A percentile compares a stretch with the other conserved stretches of the same genome.
phyloP scores from a whole-genome alignment of 1,140 invertebrate genomes.

The Leptinotarsa lineolata region DNA sequence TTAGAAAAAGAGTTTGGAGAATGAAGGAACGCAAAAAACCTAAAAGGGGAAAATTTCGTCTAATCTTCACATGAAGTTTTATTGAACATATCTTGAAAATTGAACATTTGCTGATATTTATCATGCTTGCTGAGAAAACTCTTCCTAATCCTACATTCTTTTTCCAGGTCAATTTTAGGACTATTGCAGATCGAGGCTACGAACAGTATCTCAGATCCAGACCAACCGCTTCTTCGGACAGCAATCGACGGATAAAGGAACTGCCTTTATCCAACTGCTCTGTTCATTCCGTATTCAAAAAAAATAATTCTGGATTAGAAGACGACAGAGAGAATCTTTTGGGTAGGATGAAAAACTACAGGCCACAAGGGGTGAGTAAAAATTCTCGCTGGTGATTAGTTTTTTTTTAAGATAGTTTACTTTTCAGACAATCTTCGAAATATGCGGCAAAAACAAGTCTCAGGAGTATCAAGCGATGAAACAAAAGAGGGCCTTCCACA shows the following conservation, averaged over 20 bases:
- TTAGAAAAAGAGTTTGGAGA: too few relatives aligned
- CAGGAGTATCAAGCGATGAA: constrained; percentile 74
- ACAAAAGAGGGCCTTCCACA: constrained; percentile 68
- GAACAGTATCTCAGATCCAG: constrained; percentile 87
- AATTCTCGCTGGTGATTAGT: neutral
- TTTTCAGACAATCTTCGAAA: constrained; percentile 92
- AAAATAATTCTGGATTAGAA: constrained; percentile 35
- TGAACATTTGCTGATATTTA: too few relatives aligned
- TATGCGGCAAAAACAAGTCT: constrained; percentile 80
- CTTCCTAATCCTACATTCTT: neutral
- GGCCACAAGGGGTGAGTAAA: constrained; percentile 74
- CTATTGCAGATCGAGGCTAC: constrained; percentile 86
- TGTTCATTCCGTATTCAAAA: constrained; percentile 65
- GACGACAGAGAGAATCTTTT: constrained; percentile 63
- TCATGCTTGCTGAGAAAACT: too few relatives aligned
- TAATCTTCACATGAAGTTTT: too few relatives aligned
- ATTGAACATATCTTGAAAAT: too few relatives aligned
- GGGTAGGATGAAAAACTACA: constrained; percentile 80
- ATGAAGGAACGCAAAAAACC: too few relatives aligned
- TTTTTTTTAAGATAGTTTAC: neutral
- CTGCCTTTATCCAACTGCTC: constrained; percentile 60
- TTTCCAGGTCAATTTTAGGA: constrained; percentile 70
- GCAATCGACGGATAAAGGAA: constrained; percentile 82
- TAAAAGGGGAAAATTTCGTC: too few relatives aligned
- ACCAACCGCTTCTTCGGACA: constrained; percentile 85